Evolutionary conservation across 2,888 invertebrate species (phyloP), one percentile per base, ranked within the genome.

Genomic region (Patella ulyssiponensis): DNA sequence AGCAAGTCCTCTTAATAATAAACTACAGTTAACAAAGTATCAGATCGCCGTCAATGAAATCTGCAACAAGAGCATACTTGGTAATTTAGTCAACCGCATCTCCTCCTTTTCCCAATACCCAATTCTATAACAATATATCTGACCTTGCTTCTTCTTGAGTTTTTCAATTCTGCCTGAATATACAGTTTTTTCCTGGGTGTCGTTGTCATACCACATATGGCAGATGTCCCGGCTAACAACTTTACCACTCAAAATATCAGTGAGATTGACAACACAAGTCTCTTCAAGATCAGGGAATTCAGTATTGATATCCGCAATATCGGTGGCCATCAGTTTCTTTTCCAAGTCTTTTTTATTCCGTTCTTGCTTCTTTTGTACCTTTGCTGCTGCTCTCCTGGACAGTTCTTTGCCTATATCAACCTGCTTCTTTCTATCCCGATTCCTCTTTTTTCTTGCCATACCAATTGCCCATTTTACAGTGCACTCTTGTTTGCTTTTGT

Each of bases 151-250:
- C 9, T 75, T 75, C 51, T 75, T 75, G 23, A 75, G 27, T 44
- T 75, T 75, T 51, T 75, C 75, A n/a, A 75, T 64, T 69, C 23
- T 23, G 64, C 75, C 75, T 58, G 52, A 9, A 51, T 75, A 75
- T 44, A 69, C 27, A n/a, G 52, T 33, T 11, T 64, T 58, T n/a
- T 69, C 27, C n/a, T 75, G 15, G 3, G 56, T 56, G 9, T 56
- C 54, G 27, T 27, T 17, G 27, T 76, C 76, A 12, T 70, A 76
- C 79, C 77, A 11, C 72, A 77, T 53, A 56, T 80, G 80, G 27
- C 76, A 73, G 7, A 77, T 77, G 23, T 71, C 53, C 15, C 75
- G 51, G 9, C 80, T 79, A 20, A 80, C 79, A 56, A 71, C 75
- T n/a, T 54, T 71, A 11, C 79, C 77, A 11, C 72, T 70, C n/a